These are phyloP conservation scores for Drosophila sordidapex DNA, from an alignment of 2,888 invertebrate genomes.

Conservation along the genomic window DNA sequence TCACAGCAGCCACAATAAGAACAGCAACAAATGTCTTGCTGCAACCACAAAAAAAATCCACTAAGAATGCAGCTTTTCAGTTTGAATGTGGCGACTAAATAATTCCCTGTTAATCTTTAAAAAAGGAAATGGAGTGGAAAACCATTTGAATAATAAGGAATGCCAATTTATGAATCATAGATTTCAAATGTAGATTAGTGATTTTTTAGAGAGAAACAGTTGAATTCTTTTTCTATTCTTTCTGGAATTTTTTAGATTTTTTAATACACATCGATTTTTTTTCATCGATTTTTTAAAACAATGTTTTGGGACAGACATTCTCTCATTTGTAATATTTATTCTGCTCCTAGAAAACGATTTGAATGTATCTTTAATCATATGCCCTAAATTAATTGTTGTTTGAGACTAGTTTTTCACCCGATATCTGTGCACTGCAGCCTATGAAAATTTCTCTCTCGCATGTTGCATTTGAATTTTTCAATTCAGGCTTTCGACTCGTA, in stretches of 20 bases:
- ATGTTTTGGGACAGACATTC: neutral
- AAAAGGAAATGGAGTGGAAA: neutral
- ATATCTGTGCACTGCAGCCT: neutral
- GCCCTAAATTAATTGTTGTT: neutral
- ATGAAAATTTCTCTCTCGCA: neutral
- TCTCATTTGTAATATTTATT: neutral
- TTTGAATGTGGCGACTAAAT: neutral
- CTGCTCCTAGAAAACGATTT: neutral
- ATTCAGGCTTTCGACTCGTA: neutral
- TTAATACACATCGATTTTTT: neutral
- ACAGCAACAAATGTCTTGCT: conserved; percentile 35
- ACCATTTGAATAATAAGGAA: neutral
- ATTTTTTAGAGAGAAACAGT: neutral
- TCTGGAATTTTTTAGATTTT: neutral
- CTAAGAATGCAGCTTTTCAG: conserved; percentile 27
- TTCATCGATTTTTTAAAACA: too few relatives aligned
- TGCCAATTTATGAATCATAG: neutral
- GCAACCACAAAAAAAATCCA: conserved; percentile 15
- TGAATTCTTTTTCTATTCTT: neutral
- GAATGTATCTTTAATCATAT: neutral
- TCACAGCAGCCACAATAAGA: conserved; percentile 38
- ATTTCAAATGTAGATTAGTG: neutral
- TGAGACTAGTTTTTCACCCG: neutral
- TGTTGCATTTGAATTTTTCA: neutral
- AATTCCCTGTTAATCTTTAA: conserved; percentile 23